Conservation (phyloP, 2,113 vertebrate genomes). For the Proterorhinus semilunaris region DNA sequence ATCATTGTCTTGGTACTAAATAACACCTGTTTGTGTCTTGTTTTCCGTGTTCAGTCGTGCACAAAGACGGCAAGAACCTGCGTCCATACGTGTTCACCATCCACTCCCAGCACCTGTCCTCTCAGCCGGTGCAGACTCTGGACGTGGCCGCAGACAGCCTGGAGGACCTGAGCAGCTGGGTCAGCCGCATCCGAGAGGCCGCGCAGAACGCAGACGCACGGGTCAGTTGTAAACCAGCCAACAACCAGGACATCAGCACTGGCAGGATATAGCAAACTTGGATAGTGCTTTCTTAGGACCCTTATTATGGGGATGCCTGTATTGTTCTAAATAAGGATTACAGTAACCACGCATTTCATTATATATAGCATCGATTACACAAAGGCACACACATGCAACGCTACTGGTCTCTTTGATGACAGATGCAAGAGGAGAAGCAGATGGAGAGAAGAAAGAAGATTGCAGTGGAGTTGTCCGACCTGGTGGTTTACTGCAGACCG, state of each 20-base stretch:
- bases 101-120: conserved; percentile 75
- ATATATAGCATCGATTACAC: background rate
- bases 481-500: conserved; percentile 78
- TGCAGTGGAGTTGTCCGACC: conserved; percentile 77
- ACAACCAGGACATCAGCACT: background rate
- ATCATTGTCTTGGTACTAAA: background rate
- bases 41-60: conserved; percentile 60
- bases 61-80: conserved; percentile 73
- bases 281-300: no score
- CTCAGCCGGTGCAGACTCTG: conserved; percentile 72
- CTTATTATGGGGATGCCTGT: no score
- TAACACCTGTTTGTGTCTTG: background rate
- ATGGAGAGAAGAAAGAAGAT: conserved; percentile 83
- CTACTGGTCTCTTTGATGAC: conserved; percentile 34
- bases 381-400: no score
- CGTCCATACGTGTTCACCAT: conserved; percentile 72
- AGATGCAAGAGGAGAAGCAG: conserved; percentile 82
- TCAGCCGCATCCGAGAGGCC: conserved; percentile 72
- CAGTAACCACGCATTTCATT: background rate
- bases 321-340: background rate
- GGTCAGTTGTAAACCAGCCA: conserved; percentile 45
- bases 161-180: conserved; percentile 73
- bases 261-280: no score
- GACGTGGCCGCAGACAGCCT: conserved; percentile 70
- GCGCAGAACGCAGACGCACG: conserved; percentile 75